A percentile compares a stretch with the other conserved stretches of the same genome.
phyloP scores from a whole-genome alignment of 2,888 invertebrate genomes.

The Julus scandinavius region DNA sequence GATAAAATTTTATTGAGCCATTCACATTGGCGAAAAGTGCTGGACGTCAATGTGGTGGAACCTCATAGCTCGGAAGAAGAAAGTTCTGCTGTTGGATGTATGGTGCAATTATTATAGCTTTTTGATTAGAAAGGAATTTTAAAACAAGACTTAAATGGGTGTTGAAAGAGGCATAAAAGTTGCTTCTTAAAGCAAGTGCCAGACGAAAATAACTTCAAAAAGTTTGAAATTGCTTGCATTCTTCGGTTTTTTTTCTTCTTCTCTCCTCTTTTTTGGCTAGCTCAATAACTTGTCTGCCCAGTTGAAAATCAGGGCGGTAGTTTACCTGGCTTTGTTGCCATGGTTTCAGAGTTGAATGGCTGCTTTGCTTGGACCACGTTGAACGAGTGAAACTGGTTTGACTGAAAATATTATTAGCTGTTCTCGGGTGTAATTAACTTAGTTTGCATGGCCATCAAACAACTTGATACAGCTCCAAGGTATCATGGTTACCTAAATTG shows the following conservation, averaged over 20 bases:
- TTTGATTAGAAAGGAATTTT: conserved; percentile 20
- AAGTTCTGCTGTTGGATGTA: neutral
- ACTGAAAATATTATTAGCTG: neutral
- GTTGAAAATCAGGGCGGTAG: conserved; percentile 30
- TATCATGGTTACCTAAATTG: conserved; percentile 1
- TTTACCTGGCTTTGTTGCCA: conserved; percentile 18
- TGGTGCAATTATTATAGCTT: neutral
- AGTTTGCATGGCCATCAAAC: neutral
- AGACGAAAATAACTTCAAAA: conserved; percentile 1
- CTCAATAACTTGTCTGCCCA: conserved; percentile 27
- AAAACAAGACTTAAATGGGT: conserved; percentile 12
- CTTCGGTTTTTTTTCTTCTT: neutral
- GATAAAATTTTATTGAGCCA: conserved; percentile 21
- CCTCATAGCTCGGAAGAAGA: neutral
- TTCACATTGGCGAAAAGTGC: neutral
- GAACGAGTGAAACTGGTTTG: conserved; percentile 11
- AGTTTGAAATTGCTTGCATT: neutral
- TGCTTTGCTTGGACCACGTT: neutral
- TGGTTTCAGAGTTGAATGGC: conserved; percentile 4
- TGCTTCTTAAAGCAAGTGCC: neutral
- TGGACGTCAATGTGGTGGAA: neutral
- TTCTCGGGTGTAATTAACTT: neutral
- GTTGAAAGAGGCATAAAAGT: neutral
- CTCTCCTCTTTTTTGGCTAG: neutral
- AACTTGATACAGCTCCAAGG: neutral